Conservation (phyloP, 2,113 vertebrate species). For the Pungitius pungitius region DNA sequence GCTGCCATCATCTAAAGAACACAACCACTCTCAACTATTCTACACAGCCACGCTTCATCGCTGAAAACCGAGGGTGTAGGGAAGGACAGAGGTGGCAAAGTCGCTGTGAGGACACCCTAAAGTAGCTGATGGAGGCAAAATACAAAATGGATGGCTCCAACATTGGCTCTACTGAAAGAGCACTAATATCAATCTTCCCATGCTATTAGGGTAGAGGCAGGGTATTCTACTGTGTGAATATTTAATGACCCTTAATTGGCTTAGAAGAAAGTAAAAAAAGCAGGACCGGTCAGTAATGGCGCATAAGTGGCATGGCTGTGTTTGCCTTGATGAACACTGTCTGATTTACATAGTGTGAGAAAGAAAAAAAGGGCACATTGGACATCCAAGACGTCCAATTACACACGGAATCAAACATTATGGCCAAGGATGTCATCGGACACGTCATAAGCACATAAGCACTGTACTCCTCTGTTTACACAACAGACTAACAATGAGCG, state of each 20-base stretch:
- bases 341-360: background rate
- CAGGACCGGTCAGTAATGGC: constrained; percentile 30
- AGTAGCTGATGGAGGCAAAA: constrained; percentile 65
- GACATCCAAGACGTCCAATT: background rate
- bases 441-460: background rate
- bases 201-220: constrained; percentile 46
- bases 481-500: background rate
- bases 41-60: constrained; percentile 10
- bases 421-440: background rate
- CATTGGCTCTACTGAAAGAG: constrained; percentile 23
- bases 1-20: constrained; percentile 30
- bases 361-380: background rate
- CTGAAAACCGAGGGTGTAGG: constrained; percentile 24
- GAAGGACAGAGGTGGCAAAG: constrained; percentile 43
- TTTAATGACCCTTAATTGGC: constrained; percentile 64
- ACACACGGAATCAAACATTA: background rate
- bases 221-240: constrained; percentile 65
- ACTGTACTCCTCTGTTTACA: background rate
- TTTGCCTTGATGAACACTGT: constrained; percentile 15
- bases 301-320: constrained; percentile 19
- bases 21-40: constrained; percentile 44
- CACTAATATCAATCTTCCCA: constrained; percentile 42
- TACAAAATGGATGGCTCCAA: constrained; percentile 54
- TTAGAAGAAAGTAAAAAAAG: background rate
- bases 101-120: constrained; percentile 48